Conservation (phyloP, 37 sponge, comb jelly and placozoan species). For the Petrosia ficiformis region DNA sequence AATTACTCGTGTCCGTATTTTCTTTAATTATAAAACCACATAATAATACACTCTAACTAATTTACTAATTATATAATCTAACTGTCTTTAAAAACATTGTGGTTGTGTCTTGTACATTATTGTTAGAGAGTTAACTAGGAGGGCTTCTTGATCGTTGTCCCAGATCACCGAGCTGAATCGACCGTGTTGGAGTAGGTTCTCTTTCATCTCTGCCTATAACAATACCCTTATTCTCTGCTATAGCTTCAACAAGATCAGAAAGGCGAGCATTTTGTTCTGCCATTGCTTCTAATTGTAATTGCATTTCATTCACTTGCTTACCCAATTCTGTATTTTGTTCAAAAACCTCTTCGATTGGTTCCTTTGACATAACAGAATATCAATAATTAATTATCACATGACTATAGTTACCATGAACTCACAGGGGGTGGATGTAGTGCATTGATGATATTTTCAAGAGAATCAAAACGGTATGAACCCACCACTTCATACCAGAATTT, state of each 20-base stretch:
- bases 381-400: neutral
- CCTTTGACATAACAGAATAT: slow-evolving; percentile 7
- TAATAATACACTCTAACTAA: no score
- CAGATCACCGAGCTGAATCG: no score
- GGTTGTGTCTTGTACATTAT: no score
- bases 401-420: neutral
- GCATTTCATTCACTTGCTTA: slow-evolving; percentile 12
- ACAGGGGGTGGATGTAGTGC: slow-evolving; percentile 44
- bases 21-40: no score
- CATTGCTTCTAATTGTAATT: slow-evolving; percentile 7
- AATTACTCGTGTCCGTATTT: no score
- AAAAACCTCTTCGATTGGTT: slow-evolving; percentile 47
- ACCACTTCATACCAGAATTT: slow-evolving; percentile 16
- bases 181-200: no score
- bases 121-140: no score
- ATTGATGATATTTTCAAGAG: slow-evolving; percentile 43
- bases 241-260: neutral
- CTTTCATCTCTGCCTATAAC: no score
- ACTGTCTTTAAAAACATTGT: no score
- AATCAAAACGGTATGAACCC: slow-evolving; percentile 28
- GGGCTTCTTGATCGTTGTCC: no score
- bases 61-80: no score
- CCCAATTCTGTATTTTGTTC: slow-evolving; percentile 15
- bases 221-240: slow-evolving; percentile 5
- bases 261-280: slow-evolving; percentile 14